Base-by-base conservation (phyloP, 2,888 invertebrate species). In the Barypeithes pellucidus region DNA sequence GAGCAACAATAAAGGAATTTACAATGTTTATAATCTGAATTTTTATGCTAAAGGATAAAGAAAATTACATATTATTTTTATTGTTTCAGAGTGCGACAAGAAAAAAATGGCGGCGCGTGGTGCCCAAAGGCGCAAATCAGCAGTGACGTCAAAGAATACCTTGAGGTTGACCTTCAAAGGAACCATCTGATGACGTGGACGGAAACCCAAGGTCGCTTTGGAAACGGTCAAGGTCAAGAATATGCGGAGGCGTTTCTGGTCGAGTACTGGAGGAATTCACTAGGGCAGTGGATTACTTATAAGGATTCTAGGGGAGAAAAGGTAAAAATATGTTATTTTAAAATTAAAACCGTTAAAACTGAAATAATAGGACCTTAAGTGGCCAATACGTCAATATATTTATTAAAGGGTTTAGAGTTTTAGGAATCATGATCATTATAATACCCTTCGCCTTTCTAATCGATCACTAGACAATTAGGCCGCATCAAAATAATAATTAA, bases 21-120 rank as follows among this genome's bases (percentile, higher is more conserved):
- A n/a, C n/a, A n/a, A n/a, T n/a, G n/a, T n/a, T n/a, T n/a, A n/a
- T n/a, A n/a, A n/a, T n/a, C n/a, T n/a, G n/a, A n/a, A n/a, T n/a
- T n/a, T n/a, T n/a, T n/a, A n/a, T n/a, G n/a, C n/a, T n/a, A n/a
- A n/a, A n/a, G n/a, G n/a, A n/a, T n/a, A n/a, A n/a, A n/a, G n/a
- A n/a, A n/a, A n/a, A n/a, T n/a, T n/a, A n/a, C n/a, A n/a, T n/a
- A n/a, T n/a, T 16, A 33, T 7, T 63, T 66, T 67, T 54, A 75
- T 80, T 78, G 77, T 86, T 85, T 52, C 89, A 96, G 96, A 84
- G 91, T 96, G 78, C 90, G 95, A 8, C 93, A 93, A 63, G 96
- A 96, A 83, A 91, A 92, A 79, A 93, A 94, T 76, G 95, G 96
- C 0, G 97, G 97, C 0, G 96, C 97, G 0, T 97, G 97, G 97